Evolutionary conservation across 2,888 invertebrate genomes (phyloP), one percentile per base, ranked within the genome.

Genomic region (Halictus ligatus): DNA sequence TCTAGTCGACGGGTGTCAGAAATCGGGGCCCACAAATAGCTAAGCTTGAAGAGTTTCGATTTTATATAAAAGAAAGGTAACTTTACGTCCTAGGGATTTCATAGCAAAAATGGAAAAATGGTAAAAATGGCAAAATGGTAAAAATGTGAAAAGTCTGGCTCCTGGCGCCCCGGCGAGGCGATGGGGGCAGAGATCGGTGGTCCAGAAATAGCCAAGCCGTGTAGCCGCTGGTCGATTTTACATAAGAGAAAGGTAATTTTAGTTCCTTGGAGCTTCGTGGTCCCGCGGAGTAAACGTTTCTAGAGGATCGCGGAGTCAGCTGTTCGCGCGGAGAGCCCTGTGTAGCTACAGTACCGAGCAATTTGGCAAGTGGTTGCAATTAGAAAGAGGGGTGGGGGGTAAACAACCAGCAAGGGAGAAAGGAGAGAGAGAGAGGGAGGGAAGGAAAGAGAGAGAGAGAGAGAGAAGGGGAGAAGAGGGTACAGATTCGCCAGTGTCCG

Each of bases 351-450:
- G 77, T 13, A 18, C n/a, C 12, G 18, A 50, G 43, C 64, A 43
- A 84, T 83, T 84, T 84, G 84, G 83, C 83, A 83, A 83, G 75
- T 78, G 78, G 71, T 75, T 72, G 75, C 21, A 35, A 6, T 83
- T 75, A 78, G 5, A 75, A 83, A 84, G 25, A 83, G 73, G 76
- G n/a, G n/a, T n/a, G n/a, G 43, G 43, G n/a, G 54, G 18, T 54
- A 21, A 8, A 21, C 21, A 21, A 21, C 15, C 48, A 48, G 48
- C 35, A 13, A 12, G 60, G 18, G 25, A 60, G 60, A 60, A 10
- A 60, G 60, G 60, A 5, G 13, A 25, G n/a, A 25, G 25, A 13
- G 13, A 1, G 50, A 2, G 12, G 0, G 58, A 67, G 35, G 1
- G 18, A 2, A 35, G 2, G 29, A 29, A 2, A 2, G 58, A 60